Percentiles rank a stretch among this genome's conserved stretches.
Conservation (phyloP, 2,797 vertebrate species). For the Menidia menidia region DNA sequence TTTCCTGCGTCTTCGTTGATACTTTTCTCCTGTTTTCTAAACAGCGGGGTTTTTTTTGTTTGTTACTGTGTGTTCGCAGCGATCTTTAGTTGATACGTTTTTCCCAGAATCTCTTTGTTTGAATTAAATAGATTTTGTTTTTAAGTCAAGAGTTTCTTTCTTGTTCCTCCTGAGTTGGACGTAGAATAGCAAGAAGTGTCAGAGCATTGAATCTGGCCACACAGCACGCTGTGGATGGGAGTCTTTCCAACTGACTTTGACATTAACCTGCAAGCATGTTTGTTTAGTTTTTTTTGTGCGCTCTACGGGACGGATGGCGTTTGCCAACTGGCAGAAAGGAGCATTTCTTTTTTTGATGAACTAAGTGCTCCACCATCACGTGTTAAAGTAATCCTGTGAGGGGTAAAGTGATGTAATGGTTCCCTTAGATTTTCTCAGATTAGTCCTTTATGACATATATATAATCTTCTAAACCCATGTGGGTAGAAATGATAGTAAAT, state of each 20-base stretch:
- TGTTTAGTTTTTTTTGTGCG: neutral
- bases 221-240: neutral
- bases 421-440: constrained; percentile 15
- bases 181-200: neutral
- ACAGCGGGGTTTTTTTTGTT: too few relatives aligned
- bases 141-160: neutral
- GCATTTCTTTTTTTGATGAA: constrained; percentile 24
- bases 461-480: too few relatives aligned
- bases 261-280: neutral
- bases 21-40: too few relatives aligned
- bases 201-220: neutral
- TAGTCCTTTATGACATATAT: neutral
- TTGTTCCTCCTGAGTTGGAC: neutral
- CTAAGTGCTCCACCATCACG: neutral
- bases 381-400: constrained; percentile 39
- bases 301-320: neutral
- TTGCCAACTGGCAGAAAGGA: neutral
- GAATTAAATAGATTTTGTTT: too few relatives aligned
- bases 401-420: constrained; percentile 41
- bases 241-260: neutral
- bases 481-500: too few relatives aligned
- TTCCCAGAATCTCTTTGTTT: too few relatives aligned
- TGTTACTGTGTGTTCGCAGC: too few relatives aligned
- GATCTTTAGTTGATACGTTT: too few relatives aligned
- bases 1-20: too few relatives aligned